A percentile compares a stretch with the other conserved stretches of the same genome.
Conservation (phyloP, 2,797 vertebrate species). For the Poecilia picta region DNA sequence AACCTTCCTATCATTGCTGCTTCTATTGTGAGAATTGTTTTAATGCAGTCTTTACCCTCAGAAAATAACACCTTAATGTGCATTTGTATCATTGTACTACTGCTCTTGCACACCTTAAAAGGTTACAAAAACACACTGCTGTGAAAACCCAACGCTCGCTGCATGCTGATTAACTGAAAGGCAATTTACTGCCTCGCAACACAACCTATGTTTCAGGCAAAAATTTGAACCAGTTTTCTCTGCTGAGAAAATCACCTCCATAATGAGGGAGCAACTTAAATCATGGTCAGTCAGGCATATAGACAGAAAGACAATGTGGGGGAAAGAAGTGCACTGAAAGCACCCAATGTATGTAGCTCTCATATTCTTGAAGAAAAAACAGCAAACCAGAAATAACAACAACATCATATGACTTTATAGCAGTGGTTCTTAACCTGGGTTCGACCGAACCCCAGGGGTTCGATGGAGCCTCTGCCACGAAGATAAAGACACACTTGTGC, state of each 20-base stretch:
- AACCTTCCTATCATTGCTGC: not conserved
- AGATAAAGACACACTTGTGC: too few species aligned
- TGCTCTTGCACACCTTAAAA: conserved; percentile 14
- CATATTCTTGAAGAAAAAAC: not conserved
- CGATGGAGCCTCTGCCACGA: too few species aligned
- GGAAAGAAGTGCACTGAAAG: not conserved
- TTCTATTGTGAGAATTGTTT: conserved; percentile 1
- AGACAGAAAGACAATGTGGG: conserved; percentile 3
- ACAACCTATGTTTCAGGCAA: conserved; percentile 20
- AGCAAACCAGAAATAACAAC: not conserved
- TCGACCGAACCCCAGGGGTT: too few species aligned
- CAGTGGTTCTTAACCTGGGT: too few species aligned
- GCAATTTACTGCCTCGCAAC: conserved; percentile 19
- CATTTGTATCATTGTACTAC: not conserved
- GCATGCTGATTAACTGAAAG: conserved; percentile 36
- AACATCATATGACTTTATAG: not conserved
- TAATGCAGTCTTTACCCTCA: not conserved
- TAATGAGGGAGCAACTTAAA: conserved; percentile 41
- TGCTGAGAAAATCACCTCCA: conserved; percentile 23
- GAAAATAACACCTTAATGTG: conserved; percentile 6
- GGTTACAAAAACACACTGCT: conserved; percentile 18
- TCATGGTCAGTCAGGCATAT: conserved; percentile 24
- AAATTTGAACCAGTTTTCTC: conserved; percentile 17
- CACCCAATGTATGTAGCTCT: conserved; percentile 2
- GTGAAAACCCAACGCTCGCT: conserved; percentile 23